Evolutionary conservation across 2,113 vertebrate genomes (phyloP).

Genomic region (Mobula birostris): DNA sequence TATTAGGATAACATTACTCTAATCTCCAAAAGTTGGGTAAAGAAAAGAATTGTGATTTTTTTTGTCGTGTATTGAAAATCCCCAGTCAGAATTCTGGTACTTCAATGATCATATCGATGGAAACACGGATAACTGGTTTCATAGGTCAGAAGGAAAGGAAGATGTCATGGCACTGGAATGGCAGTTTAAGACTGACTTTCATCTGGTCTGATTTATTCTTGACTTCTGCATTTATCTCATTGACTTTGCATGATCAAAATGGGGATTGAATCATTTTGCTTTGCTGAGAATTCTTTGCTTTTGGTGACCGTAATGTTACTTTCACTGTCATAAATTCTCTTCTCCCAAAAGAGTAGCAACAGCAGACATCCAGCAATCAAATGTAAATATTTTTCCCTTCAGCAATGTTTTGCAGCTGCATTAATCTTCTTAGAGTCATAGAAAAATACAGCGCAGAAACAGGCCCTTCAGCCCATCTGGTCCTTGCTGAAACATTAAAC

Average conservation of each 20-base stretch:
- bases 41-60: too few species aligned
- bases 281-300: background rate
- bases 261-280: background rate
- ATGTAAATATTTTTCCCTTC: background rate
- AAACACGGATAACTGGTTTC: too few species aligned
- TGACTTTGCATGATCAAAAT: background rate
- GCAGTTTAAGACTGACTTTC: background rate
- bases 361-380: background rate
- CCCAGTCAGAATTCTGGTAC: too few species aligned
- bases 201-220: background rate
- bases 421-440: background rate
- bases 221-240: background rate
- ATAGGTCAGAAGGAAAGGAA: background rate
- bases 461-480: too few species aligned
- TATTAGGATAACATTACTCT: too few species aligned
- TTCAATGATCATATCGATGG: too few species aligned
- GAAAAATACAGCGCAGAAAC: too few species aligned
- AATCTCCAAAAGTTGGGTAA: too few species aligned
- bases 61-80: too few species aligned
- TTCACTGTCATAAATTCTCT: background rate
- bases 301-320: background rate
- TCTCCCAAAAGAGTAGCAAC: background rate
- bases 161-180: background rate
- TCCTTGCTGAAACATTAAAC: too few species aligned
- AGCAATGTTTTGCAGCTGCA: background rate